Conservation (phyloP, 2,113 vertebrate genomes). For the Lipotes vexillifer region DNA sequence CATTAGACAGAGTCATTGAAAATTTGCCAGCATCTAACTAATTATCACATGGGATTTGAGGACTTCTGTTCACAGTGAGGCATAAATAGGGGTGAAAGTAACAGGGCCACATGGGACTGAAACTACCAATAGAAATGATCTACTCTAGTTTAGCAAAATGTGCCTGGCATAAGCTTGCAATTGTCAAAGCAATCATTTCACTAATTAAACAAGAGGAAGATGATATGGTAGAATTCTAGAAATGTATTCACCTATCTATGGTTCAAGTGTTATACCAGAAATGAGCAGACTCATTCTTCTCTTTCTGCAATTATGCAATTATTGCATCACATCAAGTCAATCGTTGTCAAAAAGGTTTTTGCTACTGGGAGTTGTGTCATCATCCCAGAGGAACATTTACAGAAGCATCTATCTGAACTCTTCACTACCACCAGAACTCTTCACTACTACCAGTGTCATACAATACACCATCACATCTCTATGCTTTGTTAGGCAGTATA, state of each 20-base stretch:
- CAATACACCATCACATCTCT: neutral
- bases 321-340: neutral
- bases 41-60: conserved; percentile 18
- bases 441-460: neutral
- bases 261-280: neutral
- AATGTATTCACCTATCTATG: neutral
- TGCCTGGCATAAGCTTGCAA: neutral
- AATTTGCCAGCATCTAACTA: conserved; percentile 9
- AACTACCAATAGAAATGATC: neutral
- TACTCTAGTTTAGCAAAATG: conserved; percentile 4
- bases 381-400: neutral
- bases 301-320: neutral
- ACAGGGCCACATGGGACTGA: neutral
- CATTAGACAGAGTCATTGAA: neutral
- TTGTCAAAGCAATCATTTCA: neutral
- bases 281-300: neutral
- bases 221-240: neutral
- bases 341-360: neutral
- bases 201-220: conserved; percentile 11
- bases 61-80: conserved; percentile 25
- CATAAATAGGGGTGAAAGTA: conserved; percentile 26
- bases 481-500: neutral
- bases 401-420: neutral
- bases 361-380: neutral
- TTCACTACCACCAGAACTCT: too few relatives aligned